Evolutionary conservation across 2,113 vertebrate genomes (phyloP).

Genomic region (Asarcornis scutulata): DNA sequence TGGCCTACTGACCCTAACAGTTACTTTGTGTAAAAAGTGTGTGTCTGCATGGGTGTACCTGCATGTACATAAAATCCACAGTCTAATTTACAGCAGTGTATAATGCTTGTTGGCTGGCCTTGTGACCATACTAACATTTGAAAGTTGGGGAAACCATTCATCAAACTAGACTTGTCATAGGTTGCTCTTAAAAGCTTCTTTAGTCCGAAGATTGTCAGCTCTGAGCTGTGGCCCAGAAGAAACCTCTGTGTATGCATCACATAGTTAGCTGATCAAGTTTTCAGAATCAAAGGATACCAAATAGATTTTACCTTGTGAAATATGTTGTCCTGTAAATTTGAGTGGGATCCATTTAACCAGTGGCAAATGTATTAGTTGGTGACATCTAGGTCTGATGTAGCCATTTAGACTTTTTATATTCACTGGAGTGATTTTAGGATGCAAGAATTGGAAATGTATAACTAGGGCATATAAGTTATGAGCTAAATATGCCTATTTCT

Average conservation of each 20-base stretch:
- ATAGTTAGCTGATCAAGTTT: neutral
- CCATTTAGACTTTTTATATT: neutral
- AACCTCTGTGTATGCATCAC: neutral
- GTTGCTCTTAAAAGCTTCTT: neutral
- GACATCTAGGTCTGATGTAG: neutral
- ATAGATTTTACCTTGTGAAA: neutral
- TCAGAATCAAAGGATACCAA: neutral
- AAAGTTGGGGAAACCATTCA: neutral
- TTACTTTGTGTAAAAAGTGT: neutral
- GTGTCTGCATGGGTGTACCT: neutral
- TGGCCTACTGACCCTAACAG: neutral
- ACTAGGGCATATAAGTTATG: neutral
- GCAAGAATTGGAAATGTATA: neutral
- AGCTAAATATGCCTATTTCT: neutral
- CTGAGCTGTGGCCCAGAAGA: neutral
- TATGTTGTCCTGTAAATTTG: neutral
- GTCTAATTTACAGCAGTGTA: fast-evolving
- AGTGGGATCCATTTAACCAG: neutral
- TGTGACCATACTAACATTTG: neutral
- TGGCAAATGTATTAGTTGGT: neutral
- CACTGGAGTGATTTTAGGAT: neutral
- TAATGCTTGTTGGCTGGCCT: neutral
- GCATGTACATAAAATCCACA: fast-evolving
- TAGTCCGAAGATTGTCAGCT: neutral
- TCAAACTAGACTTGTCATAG: neutral